Base-by-base conservation (phyloP, 2,888 invertebrate genomes). In the Caenorhabditis sp. region DNA sequence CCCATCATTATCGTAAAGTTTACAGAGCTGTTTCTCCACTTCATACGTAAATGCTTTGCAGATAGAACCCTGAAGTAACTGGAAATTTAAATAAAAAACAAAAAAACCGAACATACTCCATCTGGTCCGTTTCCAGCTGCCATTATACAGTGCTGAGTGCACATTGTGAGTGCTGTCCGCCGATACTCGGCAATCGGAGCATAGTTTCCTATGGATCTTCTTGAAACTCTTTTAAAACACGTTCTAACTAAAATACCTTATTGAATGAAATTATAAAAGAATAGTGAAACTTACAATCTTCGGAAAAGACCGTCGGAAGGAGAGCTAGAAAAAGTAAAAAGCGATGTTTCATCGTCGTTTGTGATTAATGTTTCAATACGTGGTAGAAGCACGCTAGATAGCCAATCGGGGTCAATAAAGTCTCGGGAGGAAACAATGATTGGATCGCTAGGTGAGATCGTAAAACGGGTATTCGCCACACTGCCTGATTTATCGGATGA, bases 21-120 rank as follows among this genome's bases (percentile, higher is more conserved):
- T 83, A 70, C 88, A 88, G n/a, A 78, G 77, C 41, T 84, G 84
- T n/a, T 81, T 81, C 17, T 83, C 72, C 15, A 80, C 73, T 30
- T 88, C 83, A 65, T 86, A 86, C 0, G 88, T 86, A 53, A 88
- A 81, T 0, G 88, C 79, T 32, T 79, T 78, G 70, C 88, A 88
- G 15, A 84, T 76, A 3, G 80, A 73, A 15, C 76, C 76, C 82
- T 83, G n/a, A 43, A 78, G 68, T 9, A 6, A 8, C 15, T n/a
- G 17, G 6, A 13, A 3, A 48, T 22, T 26, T n/a, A n/a, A 35
- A 45, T n/a, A 2, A 46, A 35, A 32, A 41, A 6, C 35, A 5
- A 24, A 41, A 7, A 2, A n/a, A 43, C 24, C 4, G 8, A 6
- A 6, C 43, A 17, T 43, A 81, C 80, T 48, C 76, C 76, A 22